A percentile compares a stretch with the other conserved stretches of the same genome.
Evolutionary conservation across 1,140 invertebrate genomes (phyloP).

Genomic region (Micrasema minimum): DNA sequence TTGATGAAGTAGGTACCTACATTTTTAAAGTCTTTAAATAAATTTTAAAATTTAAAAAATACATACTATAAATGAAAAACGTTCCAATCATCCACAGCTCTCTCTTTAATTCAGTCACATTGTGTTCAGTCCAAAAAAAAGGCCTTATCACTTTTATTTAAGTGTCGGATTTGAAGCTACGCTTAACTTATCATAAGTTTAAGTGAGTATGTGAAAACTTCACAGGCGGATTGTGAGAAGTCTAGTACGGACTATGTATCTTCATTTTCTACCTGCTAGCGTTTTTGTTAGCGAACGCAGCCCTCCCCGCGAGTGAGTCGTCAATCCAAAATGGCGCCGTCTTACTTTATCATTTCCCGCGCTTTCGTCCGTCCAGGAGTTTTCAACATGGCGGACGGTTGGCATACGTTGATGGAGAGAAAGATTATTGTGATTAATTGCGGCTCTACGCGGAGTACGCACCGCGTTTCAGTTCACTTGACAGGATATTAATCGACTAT

Average conservation of each 20-base stretch:
- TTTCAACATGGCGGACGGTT: constrained; percentile 11
- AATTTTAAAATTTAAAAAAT: no score
- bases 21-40: no score
- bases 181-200: no score
- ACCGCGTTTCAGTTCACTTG: constrained; percentile 30
- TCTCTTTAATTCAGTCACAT: no score
- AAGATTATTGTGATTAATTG: constrained; percentile 41
- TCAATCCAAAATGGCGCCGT: constrained; percentile 12
- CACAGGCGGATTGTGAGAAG: not conserved
- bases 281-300: not conserved
- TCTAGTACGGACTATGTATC: not conserved
- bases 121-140: no score
- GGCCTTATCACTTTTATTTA: no score
- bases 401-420: constrained; percentile 34
- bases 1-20: no score
- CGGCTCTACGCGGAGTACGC: constrained; percentile 6
- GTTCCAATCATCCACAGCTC: no score
- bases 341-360: constrained; percentile 19
- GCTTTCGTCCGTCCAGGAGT: constrained; percentile 6
- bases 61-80: no score
- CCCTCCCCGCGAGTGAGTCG: constrained; percentile 4
- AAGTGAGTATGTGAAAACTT: no score
- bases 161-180: no score
- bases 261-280: not conserved
- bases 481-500: constrained; percentile 37